These are phyloP conservation scores for Myrmophylax atrothorax DNA, from an alignment of 2,113 vertebrate genomes.

Conservation along the genomic window DNA sequence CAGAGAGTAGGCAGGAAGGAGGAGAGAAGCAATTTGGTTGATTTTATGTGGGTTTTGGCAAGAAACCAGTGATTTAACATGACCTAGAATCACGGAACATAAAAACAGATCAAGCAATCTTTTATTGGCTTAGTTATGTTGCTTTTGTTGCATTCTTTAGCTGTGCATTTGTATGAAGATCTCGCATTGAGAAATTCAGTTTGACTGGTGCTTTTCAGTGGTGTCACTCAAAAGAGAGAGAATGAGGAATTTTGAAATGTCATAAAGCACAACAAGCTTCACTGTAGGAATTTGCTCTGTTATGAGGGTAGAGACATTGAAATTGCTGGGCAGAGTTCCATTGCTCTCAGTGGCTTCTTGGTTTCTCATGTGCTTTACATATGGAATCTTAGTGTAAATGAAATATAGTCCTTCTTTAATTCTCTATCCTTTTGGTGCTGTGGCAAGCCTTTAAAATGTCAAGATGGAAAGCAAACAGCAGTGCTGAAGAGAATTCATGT, in stretches of 20 bases:
- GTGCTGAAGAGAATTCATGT: background rate
- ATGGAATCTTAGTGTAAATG: fast-evolving
- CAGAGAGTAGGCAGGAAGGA: background rate
- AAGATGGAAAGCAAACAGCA: background rate
- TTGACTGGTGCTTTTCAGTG: background rate
- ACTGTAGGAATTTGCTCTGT: background rate
- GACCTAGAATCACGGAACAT: background rate
- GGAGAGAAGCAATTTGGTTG: background rate
- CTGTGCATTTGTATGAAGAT: background rate
- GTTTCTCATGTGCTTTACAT: background rate
- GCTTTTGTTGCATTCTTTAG: background rate
- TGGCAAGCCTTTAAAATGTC: background rate
- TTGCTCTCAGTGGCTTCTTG: background rate
- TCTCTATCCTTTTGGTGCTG: background rate
- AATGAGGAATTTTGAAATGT: background rate
- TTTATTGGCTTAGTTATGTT: background rate
- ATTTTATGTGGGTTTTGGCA: background rate
- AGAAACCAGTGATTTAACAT: background rate
- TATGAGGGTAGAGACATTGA: background rate
- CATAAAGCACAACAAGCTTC: too few species aligned
- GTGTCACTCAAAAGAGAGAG: background rate
- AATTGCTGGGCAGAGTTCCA: background rate
- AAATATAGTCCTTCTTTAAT: background rate
- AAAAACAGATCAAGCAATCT: background rate
- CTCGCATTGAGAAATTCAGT: background rate